Percentiles rank a stretch among this genome's conserved stretches.
Evolutionary conservation across 1,140 invertebrate genomes (phyloP).

Genomic region (Drosophila seguyi): DNA sequence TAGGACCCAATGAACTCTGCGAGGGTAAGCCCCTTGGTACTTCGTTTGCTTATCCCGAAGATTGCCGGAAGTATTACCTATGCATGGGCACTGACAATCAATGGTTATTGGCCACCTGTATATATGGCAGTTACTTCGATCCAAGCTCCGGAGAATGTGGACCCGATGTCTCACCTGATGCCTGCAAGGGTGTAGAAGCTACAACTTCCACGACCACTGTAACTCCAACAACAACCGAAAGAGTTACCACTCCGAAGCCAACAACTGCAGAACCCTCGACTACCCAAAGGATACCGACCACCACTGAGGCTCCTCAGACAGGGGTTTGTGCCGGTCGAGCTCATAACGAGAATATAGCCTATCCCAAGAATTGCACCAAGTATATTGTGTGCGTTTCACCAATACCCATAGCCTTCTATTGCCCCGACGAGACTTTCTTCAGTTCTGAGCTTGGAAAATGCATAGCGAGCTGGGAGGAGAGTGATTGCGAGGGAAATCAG

Average conservation of each 20-base stretch:
- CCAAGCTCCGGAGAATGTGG: constrained; percentile 53
- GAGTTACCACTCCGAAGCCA: constrained; percentile 16
- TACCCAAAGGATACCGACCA: constrained; percentile 6
- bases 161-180: constrained; percentile 58
- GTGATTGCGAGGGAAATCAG: constrained; percentile 62
- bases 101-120: constrained; percentile 48
- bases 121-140: constrained; percentile 58
- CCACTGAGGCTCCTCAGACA: constrained; percentile 27
- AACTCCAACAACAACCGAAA: constrained; percentile 29
- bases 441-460: constrained; percentile 49
- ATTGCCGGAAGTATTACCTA: constrained; percentile 64
- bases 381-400: constrained; percentile 75
- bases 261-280: constrained; percentile 27
- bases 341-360: constrained; percentile 62
- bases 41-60: constrained; percentile 50
- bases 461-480: constrained; percentile 51
- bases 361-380: constrained; percentile 72
- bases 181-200: constrained; percentile 44
- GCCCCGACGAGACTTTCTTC: constrained; percentile 57
- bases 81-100: constrained; percentile 43
- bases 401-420: constrained; percentile 73
- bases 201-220: constrained; percentile 29
- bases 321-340: constrained; percentile 58
- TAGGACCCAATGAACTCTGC: constrained; percentile 59
- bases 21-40: constrained; percentile 6